These are phyloP conservation scores for Elysia crispata DNA, from an alignment of 2,888 invertebrate species.

Conservation along the genomic window DNA sequence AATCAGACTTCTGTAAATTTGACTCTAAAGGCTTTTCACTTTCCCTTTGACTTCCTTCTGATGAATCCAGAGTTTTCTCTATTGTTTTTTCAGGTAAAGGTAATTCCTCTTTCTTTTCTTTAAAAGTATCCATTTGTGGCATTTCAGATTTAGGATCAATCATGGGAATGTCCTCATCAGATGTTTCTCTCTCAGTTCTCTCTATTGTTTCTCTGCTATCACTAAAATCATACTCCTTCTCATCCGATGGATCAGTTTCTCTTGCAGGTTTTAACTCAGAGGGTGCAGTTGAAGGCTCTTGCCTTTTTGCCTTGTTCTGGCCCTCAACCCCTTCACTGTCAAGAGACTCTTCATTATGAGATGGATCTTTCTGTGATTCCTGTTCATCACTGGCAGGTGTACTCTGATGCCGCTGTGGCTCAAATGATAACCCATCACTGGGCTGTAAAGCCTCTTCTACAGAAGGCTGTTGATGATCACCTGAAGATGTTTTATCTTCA, in stretches of 20 bases:
- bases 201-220: no score
- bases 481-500: background rate
- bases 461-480: background rate
- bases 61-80: no score
- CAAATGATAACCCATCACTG: background rate
- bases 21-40: background rate
- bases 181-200: background rate
- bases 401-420: background rate
- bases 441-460: background rate
- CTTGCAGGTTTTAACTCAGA: no score
- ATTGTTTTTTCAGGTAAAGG: background rate
- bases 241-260: background rate
- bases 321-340: background rate
- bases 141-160: background rate
- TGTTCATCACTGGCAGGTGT: background rate
- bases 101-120: slow-evolving; percentile 1
- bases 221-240: slow-evolving; percentile 20
- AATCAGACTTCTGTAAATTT: background rate
- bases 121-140: background rate
- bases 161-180: background rate
- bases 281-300: no score
- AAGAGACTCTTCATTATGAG: background rate
- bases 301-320: no score
- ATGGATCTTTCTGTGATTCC: background rate
- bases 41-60: background rate